Evolutionary conservation across 2,888 invertebrate genomes (phyloP).

Genomic region (Oscheius sp.): DNA sequence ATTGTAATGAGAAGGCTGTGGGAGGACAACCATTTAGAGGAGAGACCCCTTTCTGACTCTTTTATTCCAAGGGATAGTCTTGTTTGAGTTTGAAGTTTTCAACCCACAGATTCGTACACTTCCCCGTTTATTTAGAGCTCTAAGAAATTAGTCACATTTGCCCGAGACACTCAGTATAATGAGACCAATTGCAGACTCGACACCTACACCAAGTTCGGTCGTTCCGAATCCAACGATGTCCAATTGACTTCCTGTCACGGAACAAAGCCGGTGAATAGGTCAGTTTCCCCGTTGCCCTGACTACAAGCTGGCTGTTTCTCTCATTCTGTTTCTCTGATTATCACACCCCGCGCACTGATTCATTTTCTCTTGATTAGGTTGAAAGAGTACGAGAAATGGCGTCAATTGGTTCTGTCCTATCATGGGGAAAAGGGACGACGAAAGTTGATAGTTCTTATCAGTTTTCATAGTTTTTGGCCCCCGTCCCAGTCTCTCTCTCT

Average conservation of each 20-base stretch:
- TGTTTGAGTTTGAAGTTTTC: neutral
- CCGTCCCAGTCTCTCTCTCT: constrained; percentile 13
- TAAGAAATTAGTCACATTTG: too few species aligned
- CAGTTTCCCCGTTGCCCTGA: constrained; percentile 6
- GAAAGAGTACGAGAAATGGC: neutral
- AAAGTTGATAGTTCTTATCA: constrained; percentile 27
- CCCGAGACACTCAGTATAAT: too few species aligned
- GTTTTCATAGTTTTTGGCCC: constrained; percentile 31
- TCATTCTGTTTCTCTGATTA: neutral
- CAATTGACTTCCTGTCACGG: constrained; percentile 71
- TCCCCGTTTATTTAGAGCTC: too few species aligned
- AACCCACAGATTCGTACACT: too few species aligned
- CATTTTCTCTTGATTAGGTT: neutral
- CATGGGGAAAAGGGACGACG: neutral
- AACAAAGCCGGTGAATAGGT: constrained; percentile 5
- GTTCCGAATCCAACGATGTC: constrained; percentile 68
- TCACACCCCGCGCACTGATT: too few species aligned
- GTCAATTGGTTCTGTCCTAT: neutral
- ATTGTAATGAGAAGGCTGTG: too few species aligned
- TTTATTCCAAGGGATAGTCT: neutral
- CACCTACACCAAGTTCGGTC: constrained; percentile 60
- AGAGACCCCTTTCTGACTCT: too few species aligned
- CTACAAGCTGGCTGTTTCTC: neutral
- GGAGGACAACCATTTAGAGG: too few species aligned
- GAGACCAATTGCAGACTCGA: constrained; percentile 44